phyloP scores from a whole-genome alignment of 30 jellyfish, hydroid and myxozoan genomes.

The Aurelia coerulea region DNA sequence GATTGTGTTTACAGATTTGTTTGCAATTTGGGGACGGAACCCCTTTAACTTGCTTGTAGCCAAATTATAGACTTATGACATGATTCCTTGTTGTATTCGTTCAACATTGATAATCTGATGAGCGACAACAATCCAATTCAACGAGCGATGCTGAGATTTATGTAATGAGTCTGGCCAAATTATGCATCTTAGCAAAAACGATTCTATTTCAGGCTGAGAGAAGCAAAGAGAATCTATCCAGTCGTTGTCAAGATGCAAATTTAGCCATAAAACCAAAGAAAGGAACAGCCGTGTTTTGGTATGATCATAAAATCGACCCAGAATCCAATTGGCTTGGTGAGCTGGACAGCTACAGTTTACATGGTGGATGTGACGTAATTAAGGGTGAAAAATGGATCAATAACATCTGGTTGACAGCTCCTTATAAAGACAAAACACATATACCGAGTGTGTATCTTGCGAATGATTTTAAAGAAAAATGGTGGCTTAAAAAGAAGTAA shows the following conservation, averaged over 20 bases:
- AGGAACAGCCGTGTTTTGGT: conserved; percentile 93
- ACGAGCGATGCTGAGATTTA: no score
- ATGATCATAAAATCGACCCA: conserved; percentile 82
- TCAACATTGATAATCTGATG: no score
- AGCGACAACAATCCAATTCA: no score
- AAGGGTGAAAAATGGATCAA: conserved; percentile 98
- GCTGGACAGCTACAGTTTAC: conserved; percentile 82
- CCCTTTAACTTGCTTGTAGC: no score
- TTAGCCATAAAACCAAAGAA: conserved; percentile 83
- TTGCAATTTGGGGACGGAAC: no score
- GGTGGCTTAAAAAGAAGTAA: background rate
- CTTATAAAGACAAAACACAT: conserved; percentile 55
- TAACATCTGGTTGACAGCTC: conserved; percentile 95
- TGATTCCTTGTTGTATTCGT: no score
- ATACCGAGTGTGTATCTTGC: conserved; percentile 59
- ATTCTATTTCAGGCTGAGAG: conserved; percentile 19
- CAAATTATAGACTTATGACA: no score
- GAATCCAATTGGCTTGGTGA: conserved; percentile 86
- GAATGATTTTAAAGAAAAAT: background rate
- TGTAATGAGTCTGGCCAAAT: no score
- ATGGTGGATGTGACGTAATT: conserved; percentile 99
- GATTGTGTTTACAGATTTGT: no score
- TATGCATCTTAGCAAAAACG: background rate
- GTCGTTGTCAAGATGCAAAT: conserved; percentile 84
- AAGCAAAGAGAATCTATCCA: conserved; percentile 48